Conservation (phyloP, 2,113 vertebrate species). For the Choloepus hoffmanni region DNA sequence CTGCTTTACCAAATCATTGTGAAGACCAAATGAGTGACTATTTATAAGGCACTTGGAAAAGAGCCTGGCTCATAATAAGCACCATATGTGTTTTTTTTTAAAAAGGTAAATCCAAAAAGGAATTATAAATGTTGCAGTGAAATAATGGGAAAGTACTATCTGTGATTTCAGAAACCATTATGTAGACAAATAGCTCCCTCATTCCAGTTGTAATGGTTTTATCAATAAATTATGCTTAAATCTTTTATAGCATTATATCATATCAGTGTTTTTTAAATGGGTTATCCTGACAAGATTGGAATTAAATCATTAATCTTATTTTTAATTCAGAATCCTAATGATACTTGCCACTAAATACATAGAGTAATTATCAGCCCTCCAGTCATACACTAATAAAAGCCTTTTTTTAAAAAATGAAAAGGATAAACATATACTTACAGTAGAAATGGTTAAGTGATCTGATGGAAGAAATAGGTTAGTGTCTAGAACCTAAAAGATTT, state of each 20-base stretch:
- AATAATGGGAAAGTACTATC: conserved; percentile 24
- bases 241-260: conserved; percentile 47
- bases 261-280: conserved; percentile 57
- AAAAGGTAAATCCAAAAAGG: not conserved
- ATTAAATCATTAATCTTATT: conserved; percentile 66
- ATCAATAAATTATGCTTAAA: conserved; percentile 74
- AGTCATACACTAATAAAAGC: not conserved
- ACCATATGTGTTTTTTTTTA: not conserved
- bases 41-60: not conserved
- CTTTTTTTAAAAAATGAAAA: not conserved
- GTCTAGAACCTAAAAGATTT: not conserved
- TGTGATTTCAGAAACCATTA: conserved; percentile 67
- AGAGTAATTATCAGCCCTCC: conserved; percentile 11
- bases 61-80: not conserved
- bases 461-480: not conserved
- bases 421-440: not conserved
- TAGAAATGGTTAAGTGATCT: not conserved
- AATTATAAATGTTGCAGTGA: not conserved
- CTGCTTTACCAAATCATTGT: not conserved
- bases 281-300: conserved; percentile 59
- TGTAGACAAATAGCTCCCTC: conserved; percentile 52
- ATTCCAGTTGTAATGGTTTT: conserved; percentile 45
- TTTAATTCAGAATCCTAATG: conserved; percentile 61
- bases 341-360: not conserved
- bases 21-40: not conserved